phyloP scores from a whole-genome alignment of 2,888 invertebrate genomes.

The Temnothorax ravouxi region DNA sequence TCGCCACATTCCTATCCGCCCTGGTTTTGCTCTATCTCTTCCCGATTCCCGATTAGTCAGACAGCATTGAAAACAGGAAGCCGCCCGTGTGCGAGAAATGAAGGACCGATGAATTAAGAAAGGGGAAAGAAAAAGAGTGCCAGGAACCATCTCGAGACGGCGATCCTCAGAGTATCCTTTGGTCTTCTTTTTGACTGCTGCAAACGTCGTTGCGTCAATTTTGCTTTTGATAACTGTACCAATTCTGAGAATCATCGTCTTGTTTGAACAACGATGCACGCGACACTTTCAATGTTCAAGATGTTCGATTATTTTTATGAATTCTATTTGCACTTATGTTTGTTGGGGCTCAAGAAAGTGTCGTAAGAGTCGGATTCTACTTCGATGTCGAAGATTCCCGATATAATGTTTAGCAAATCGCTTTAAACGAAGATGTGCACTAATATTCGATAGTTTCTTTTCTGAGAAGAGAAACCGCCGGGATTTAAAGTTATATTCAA shows the following conservation, averaged over 20 bases:
- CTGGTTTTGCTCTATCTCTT: constrained; percentile 86
- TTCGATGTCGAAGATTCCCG: constrained; percentile 31
- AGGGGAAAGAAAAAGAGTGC: constrained; percentile 45
- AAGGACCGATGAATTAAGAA: constrained; percentile 49
- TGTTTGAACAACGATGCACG: constrained; percentile 15
- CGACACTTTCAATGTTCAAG: constrained; percentile 56
- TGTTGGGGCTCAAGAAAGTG: constrained; percentile 47
- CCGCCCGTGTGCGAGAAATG: constrained; percentile 56
- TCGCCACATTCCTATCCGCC: constrained; percentile 86
- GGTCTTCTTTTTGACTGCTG: background rate
- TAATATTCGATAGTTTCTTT: constrained; percentile 8
- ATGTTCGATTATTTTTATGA: constrained; percentile 19
- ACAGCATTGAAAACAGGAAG: constrained; percentile 52
- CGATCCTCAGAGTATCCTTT: constrained; percentile 3
- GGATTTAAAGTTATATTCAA: background rate
- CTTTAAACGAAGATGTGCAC: background rate
- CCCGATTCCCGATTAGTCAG: constrained; percentile 86
- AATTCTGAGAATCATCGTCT: constrained; percentile 20
- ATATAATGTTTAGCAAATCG: background rate
- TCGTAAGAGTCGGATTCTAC: constrained; percentile 1
- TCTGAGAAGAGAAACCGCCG: background rate
- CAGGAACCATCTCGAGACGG: constrained; percentile 37
- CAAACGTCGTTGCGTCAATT: background rate
- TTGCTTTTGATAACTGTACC: background rate
- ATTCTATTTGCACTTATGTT: constrained; percentile 14